Evolutionary conservation across 2,113 vertebrate species (phyloP).

Genomic region (Callaeas wilsoni): DNA sequence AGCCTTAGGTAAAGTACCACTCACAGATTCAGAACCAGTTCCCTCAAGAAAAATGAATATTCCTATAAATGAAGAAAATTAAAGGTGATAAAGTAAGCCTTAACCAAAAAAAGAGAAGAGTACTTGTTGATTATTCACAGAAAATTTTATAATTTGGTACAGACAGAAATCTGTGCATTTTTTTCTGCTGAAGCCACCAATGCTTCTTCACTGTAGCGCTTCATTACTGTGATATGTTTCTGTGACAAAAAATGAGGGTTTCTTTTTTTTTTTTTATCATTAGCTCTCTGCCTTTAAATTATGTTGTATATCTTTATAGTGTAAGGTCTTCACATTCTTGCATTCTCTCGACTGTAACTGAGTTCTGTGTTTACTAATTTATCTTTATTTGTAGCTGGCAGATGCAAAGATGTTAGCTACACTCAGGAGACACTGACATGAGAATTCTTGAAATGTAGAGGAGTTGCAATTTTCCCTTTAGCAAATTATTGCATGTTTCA

Average conservation of each 20-base stretch:
- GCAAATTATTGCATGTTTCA: background rate
- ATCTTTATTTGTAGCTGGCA: constrained; percentile 23
- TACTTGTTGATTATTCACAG: background rate
- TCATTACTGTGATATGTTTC: background rate
- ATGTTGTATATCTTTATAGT: background rate
- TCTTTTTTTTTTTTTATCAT: background rate
- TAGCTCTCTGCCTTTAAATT: background rate
- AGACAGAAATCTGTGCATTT: background rate
- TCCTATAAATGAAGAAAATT: background rate
- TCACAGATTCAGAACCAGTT: background rate
- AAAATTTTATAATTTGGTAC: background rate
- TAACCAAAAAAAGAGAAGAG: background rate
- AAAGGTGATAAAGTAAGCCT: background rate
- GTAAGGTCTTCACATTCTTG: background rate
- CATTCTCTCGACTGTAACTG: background rate
- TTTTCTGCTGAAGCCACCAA: background rate
- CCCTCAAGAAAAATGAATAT: background rate
- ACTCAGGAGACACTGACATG: background rate
- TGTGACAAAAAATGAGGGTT: background rate
- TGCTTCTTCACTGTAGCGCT: background rate
- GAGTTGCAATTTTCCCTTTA: background rate
- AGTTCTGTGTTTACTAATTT: background rate
- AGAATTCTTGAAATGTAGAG: constrained; percentile 6
- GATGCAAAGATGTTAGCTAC: constrained; percentile 2
- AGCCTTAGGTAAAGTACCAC: background rate